Conservation (phyloP, 2,113 vertebrate species). For the Dicrurus megarhynchus region DNA sequence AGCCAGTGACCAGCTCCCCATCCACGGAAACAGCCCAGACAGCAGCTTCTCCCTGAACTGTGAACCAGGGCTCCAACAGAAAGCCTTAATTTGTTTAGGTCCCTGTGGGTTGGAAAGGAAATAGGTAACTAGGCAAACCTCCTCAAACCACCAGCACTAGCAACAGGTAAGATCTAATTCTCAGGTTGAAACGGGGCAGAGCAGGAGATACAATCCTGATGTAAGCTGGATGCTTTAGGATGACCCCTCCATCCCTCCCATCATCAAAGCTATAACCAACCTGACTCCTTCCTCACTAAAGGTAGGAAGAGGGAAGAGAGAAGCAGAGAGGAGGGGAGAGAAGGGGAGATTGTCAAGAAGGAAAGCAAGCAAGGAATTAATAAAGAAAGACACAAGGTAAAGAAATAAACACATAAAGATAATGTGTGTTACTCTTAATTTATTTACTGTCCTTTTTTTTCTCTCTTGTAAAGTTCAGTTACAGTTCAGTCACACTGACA, state of each 20-base stretch:
- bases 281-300: background rate
- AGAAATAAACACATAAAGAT: background rate
- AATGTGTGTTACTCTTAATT: background rate
- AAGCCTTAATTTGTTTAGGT: background rate
- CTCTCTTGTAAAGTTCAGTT: background rate
- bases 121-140: background rate
- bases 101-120: background rate
- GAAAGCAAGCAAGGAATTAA: background rate
- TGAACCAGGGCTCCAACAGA: background rate
- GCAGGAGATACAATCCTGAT: background rate
- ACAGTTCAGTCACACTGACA: background rate
- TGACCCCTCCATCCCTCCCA: background rate
- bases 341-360: background rate
- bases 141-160: background rate
- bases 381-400: background rate
- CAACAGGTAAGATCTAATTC: background rate
- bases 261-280: background rate
- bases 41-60: background rate
- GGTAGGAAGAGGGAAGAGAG: no score
- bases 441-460: background rate
- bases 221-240: background rate
- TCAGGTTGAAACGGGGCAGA: background rate
- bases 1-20: background rate
- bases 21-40: background rate
- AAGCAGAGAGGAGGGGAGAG: background rate